Conservation (phyloP, 2,797 vertebrate genomes). For the Protosalanx chinensis region DNA sequence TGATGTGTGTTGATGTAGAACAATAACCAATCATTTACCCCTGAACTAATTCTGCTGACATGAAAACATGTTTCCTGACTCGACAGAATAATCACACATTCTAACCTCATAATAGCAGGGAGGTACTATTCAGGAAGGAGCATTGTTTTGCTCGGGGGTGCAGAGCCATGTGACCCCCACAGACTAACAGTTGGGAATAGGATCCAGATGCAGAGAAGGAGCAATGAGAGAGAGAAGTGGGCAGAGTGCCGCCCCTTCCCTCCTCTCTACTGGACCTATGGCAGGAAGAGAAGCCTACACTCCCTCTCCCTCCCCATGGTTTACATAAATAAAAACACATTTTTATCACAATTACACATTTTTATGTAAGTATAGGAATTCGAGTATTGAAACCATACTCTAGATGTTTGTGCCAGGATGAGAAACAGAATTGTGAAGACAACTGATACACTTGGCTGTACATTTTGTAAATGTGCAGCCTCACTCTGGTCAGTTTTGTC, state of each 20-base stretch:
- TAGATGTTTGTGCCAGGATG: too few relatives aligned
- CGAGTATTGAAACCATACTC: too few relatives aligned
- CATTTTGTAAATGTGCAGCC: not conserved
- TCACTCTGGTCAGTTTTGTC: conserved; percentile 2
- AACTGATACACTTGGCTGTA: too few relatives aligned
- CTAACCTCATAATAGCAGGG: conserved; percentile 10
- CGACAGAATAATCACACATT: not conserved
- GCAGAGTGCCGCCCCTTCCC: conserved; percentile 29
- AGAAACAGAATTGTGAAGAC: too few relatives aligned
- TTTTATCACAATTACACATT: conserved; percentile 30
- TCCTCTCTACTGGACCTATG: conserved; percentile 56
- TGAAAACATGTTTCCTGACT: not conserved
- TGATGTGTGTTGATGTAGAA: not conserved
- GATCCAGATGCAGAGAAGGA: conserved; percentile 59
- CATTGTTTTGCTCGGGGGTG: conserved; percentile 14
- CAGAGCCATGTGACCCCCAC: conserved; percentile 24
- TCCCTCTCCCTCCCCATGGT: conserved; percentile 44
- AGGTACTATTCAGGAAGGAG: not conserved
- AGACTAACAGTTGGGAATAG: conserved; percentile 41
- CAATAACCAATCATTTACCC: not conserved
- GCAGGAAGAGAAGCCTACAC: conserved; percentile 42
- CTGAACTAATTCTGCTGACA: not conserved
- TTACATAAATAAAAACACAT: conserved; percentile 50
- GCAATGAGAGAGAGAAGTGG: conserved; percentile 18
- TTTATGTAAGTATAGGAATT: too few relatives aligned